Percentiles rank a stretch among this genome's conserved stretches.
phyloP scores from a whole-genome alignment of 2,888 invertebrate species.

The Eupithecia centaureata region DNA sequence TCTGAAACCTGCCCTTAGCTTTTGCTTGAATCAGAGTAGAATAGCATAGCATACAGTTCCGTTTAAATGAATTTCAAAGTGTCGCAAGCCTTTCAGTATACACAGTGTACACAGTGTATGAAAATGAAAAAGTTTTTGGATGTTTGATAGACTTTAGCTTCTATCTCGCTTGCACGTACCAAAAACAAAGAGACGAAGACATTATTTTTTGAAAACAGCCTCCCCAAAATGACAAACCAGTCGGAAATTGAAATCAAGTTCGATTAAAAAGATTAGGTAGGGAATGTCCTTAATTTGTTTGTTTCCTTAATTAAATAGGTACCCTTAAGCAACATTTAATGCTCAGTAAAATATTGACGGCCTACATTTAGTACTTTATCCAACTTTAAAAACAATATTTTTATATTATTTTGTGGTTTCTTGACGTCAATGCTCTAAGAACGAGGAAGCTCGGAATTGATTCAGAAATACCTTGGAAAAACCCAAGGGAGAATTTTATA shows the following conservation, averaged over 20 bases:
- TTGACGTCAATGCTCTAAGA: background rate
- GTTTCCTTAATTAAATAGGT: background rate
- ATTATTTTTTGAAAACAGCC: too few relatives aligned
- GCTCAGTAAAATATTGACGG: background rate
- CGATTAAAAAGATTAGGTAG: too few relatives aligned
- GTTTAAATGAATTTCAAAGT: too few relatives aligned
- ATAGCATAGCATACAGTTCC: background rate
- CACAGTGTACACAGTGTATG: too few relatives aligned
- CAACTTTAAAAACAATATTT: background rate
- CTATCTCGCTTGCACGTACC: too few relatives aligned
- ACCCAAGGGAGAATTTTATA: constrained; percentile 1
- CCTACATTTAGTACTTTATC: background rate
- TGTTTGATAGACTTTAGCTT: too few relatives aligned
- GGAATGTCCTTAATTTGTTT: background rate
- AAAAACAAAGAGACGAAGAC: too few relatives aligned
- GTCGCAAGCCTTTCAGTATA: too few relatives aligned
- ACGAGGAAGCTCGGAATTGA: background rate
- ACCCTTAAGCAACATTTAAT: background rate
- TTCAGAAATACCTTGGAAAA: background rate
- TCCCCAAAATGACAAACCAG: too few relatives aligned
- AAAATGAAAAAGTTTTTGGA: too few relatives aligned
- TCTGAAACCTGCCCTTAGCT: constrained; percentile 14
- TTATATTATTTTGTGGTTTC: background rate
- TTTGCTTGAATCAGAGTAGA: constrained; percentile 29
- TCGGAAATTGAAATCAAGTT: too few relatives aligned